phyloP scores from a whole-genome alignment of 2,113 vertebrate genomes.

The Hemichromis elongatus region DNA sequence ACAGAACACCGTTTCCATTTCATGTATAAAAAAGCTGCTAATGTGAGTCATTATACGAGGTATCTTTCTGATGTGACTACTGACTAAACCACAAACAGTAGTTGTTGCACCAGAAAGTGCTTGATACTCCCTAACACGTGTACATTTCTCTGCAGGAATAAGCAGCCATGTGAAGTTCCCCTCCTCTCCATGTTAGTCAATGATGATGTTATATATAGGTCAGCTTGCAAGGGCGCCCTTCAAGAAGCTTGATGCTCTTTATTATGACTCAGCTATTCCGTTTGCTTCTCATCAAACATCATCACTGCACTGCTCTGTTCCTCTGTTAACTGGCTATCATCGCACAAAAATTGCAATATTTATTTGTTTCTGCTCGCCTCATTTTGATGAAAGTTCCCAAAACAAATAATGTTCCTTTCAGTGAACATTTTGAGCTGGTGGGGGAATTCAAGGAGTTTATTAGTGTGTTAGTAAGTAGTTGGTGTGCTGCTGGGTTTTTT shows the following conservation, averaged over 20 bases:
- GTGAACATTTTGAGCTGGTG: neutral
- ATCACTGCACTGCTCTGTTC: neutral
- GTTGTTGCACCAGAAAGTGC: neutral
- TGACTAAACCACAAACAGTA: neutral
- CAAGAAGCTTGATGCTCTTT: neutral
- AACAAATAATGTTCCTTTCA: neutral
- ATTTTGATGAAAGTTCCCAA: neutral
- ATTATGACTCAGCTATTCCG: neutral
- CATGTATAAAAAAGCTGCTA: neutral
- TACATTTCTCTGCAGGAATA: neutral
- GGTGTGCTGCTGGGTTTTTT: neutral
- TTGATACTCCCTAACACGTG: neutral
- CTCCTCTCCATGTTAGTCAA: neutral
- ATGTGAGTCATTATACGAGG: neutral
- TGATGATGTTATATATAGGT: neutral
- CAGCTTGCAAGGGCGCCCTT: neutral
- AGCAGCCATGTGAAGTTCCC: neutral
- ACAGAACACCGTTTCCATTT: neutral
- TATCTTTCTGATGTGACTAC: neutral
- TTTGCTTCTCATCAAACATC: neutral
- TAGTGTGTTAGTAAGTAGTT: neutral
- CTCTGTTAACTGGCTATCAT: neutral
- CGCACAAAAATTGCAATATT: neutral
- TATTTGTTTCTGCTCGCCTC: neutral
- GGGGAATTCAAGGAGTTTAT: neutral